Base-by-base conservation (phyloP, 2,113 vertebrate genomes). In the Rafetus swinhoei region DNA sequence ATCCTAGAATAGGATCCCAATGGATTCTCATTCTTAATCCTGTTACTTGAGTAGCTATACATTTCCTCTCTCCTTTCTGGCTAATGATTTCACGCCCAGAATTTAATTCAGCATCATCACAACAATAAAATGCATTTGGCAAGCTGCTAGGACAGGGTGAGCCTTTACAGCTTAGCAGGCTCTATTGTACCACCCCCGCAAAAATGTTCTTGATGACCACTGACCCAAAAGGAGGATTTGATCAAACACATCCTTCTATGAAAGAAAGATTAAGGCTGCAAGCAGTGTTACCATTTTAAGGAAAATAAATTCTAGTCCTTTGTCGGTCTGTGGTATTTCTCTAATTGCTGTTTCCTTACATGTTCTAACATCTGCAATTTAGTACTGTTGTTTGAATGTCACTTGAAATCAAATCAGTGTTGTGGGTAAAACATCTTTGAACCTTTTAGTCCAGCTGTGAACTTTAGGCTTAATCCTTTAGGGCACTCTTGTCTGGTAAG, bases 391-490 rank as follows among this genome's bases (percentile, higher is more conserved):
- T 96, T 93, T 89, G 53, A 95, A 92, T 15, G 92, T 93, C 95
- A 93, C 91, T 94, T 97, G 85, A 92, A 95, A 94, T 97, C 93
- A 97, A 96, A 97, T 92, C 89, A 95, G 82, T 45, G 84, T 95
- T 22, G 93, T 35, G 5, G 90, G 83, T 86, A 82, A 24, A n/a
- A 80, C 1, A 7, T 82, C 96, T 95, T 92, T 95, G 90, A 95
- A 97, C 95, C 95, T 97, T 96, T 91, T 93, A 95, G 93, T 94
- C 96, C 95, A 95, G 93, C 96, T 96, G 92, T 93, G 94, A 98
- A 97, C 95, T 97, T 95, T 94, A 94, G 93, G 95, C 84, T 97
- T 98, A 97, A 97, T 97, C 95, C 96, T 98, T 97, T 59, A 97
- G 97, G 97, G 92, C 22, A 83, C 89, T 93, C 93, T 96, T 93